Conservation (phyloP, 53 echinoderm and acorn worm genomes). For the Holothuria scabra region DNA sequence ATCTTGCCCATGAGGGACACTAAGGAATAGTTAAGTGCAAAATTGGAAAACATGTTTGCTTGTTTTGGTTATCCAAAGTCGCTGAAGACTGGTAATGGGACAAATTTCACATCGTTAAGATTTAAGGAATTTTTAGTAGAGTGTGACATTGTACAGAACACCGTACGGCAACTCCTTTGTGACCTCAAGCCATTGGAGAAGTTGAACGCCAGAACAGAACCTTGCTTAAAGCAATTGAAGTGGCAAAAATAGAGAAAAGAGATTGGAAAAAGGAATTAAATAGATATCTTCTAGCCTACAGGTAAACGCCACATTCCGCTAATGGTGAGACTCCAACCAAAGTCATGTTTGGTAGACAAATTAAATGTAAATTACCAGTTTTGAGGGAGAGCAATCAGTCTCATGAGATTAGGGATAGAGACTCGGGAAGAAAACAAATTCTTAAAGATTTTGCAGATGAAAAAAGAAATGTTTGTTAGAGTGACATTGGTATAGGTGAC, state of each 20-base stretch:
- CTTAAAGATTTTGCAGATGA: slow-evolving; percentile 22
- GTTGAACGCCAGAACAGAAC: slow-evolving; percentile 64
- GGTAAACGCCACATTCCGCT: slow-evolving; percentile 61
- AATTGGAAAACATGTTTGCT: slow-evolving; percentile 57
- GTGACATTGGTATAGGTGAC: slow-evolving; percentile 51
- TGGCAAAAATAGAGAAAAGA: neutral
- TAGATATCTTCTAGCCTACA: slow-evolving; percentile 40
- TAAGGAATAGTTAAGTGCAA: slow-evolving; percentile 43
- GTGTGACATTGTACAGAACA: slow-evolving; percentile 53
- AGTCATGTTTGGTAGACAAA: slow-evolving; percentile 55
- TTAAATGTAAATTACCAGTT: slow-evolving; percentile 40
- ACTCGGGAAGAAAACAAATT: neutral
- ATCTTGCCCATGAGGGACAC: slow-evolving; percentile 40
- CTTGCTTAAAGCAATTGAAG: slow-evolving; percentile 49
- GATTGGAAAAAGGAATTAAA: slow-evolving; percentile 25
- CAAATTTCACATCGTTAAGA: slow-evolving; percentile 48
- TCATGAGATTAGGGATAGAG: slow-evolving; percentile 26
- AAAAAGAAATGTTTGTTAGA: slow-evolving; percentile 29
- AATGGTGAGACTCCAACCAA: slow-evolving; percentile 55
- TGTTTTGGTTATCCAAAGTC: slow-evolving; percentile 49
- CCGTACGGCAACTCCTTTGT: slow-evolving; percentile 51
- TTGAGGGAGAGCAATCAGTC: neutral
- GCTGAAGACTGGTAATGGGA: slow-evolving; percentile 57
- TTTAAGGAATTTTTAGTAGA: slow-evolving; percentile 50
- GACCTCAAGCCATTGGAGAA: slow-evolving; percentile 68